These are phyloP conservation scores for Microcebus jonahi DNA, from an alignment of 2,113 vertebrate genomes.

Conservation along the genomic window DNA sequence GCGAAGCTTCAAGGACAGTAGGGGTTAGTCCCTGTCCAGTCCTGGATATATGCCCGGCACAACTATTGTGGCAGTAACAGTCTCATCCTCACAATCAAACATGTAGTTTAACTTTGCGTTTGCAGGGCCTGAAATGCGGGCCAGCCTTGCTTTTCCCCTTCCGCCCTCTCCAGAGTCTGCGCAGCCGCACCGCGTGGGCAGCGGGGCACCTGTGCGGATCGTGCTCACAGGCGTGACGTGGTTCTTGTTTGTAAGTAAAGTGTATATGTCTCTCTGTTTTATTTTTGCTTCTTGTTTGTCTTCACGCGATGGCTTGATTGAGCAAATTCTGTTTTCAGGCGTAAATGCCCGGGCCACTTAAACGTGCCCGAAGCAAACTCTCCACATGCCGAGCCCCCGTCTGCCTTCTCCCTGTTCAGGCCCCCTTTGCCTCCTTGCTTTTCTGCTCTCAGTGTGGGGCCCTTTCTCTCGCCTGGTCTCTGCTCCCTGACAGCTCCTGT, in stretches of 20 bases:
- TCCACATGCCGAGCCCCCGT: background rate
- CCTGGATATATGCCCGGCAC: background rate
- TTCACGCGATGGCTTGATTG: background rate
- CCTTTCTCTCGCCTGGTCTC: background rate
- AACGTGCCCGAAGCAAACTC: background rate
- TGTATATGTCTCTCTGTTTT: background rate
- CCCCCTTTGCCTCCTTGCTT: background rate
- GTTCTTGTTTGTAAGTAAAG: background rate
- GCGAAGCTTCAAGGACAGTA: background rate
- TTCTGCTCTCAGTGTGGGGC: background rate
- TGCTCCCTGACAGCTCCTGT: background rate
- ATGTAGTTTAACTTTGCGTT: background rate
- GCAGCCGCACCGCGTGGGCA: background rate
- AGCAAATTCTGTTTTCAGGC: background rate
- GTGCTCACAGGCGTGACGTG: background rate
- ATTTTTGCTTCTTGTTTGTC: background rate
- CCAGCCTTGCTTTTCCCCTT: background rate
- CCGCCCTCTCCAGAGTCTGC: background rate
- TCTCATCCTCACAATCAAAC: background rate
- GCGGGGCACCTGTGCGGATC: background rate
- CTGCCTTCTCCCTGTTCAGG: background rate
- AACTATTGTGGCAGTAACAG: fast-evolving
- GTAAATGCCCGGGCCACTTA: background rate
- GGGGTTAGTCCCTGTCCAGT: background rate
- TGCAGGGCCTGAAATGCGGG: background rate